A percentile compares a stretch with the other conserved stretches of the same genome.
Evolutionary conservation across 2,888 invertebrate genomes (phyloP).

Genomic region (Rhorus exstirpatorius): DNA sequence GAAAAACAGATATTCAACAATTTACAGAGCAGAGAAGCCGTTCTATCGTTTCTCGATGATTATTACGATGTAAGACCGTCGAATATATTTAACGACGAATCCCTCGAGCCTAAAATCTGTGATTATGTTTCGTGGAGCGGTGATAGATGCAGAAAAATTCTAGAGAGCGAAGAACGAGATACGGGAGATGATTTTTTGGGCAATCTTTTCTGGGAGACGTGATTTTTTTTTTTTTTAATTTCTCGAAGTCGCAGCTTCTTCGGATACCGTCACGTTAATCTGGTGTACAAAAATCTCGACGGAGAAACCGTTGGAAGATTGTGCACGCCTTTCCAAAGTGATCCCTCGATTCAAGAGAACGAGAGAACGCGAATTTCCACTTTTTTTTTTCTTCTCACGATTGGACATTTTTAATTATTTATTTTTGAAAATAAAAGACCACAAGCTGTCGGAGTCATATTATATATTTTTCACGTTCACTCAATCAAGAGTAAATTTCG

Average conservation of each 20-base stretch:
- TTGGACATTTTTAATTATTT: too few relatives aligned
- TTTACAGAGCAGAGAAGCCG: slow-evolving; percentile 89
- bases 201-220: slow-evolving; percentile 49
- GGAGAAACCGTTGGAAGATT: too few relatives aligned
- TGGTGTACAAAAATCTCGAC: too few relatives aligned
- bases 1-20: slow-evolving; percentile 93
- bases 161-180: slow-evolving; percentile 17
- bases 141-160: slow-evolving; percentile 7
- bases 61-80: slow-evolving; percentile 87
- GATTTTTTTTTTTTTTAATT: too few relatives aligned
- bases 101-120: slow-evolving; percentile 59
- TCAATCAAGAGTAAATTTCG: too few relatives aligned
- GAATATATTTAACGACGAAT: slow-evolving; percentile 23
- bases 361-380: too few relatives aligned
- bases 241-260: neutral
- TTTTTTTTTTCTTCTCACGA: too few relatives aligned
- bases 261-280: neutral
- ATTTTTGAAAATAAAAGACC: too few relatives aligned
- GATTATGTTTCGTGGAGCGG: slow-evolving; percentile 51
- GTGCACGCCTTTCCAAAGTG: too few relatives aligned
- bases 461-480: too few relatives aligned
- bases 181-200: slow-evolving; percentile 41
- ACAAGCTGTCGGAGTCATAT: too few relatives aligned
- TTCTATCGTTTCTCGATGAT: slow-evolving; percentile 90
- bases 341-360: too few relatives aligned